These are phyloP conservation scores for Agrotis clavis DNA, from an alignment of 2,888 invertebrate genomes.

Conservation along the genomic window DNA sequence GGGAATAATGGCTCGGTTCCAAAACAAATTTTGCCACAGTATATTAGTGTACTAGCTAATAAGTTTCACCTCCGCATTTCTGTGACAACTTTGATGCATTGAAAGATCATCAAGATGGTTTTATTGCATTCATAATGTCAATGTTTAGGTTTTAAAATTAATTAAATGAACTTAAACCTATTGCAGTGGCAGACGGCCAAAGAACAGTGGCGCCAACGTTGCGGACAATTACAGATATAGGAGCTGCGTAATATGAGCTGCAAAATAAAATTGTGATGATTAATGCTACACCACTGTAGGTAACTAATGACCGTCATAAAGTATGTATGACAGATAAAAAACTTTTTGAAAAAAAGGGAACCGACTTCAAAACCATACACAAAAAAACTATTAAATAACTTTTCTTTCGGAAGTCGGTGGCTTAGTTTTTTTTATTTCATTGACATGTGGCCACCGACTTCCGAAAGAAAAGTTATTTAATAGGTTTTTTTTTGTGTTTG, in stretches of 20 bases:
- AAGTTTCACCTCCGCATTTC: slow-evolving; percentile 69
- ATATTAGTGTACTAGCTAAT: slow-evolving; percentile 65
- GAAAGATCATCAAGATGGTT: slow-evolving; percentile 69
- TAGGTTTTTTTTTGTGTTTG: no score
- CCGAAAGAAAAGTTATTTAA: no score
- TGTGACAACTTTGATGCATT: slow-evolving; percentile 70
- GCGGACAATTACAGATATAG: slow-evolving; percentile 84
- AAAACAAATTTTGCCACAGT: slow-evolving; percentile 70
- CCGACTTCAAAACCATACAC: no score
- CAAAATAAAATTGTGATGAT: slow-evolving; percentile 83
- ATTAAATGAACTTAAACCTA: slow-evolving; percentile 76
- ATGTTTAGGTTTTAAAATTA: slow-evolving; percentile 80
- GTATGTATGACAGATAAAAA: slow-evolving; percentile 67
- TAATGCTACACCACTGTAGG: slow-evolving; percentile 77
- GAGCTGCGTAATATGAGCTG: slow-evolving; percentile 81
- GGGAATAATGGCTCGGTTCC: slow-evolving; percentile 74
- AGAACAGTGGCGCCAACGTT: slow-evolving; percentile 83
- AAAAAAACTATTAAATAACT: no score
- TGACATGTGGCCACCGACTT: no score
- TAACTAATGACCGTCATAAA: slow-evolving; percentile 72
- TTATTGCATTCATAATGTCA: slow-evolving; percentile 74
- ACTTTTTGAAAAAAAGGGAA: no score
- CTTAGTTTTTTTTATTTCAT: no score
- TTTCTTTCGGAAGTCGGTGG: no score
- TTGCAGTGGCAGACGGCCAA: slow-evolving; percentile 86